A percentile compares a stretch with the other conserved stretches of the same genome.
phyloP scores from a whole-genome alignment of 2,888 invertebrate genomes.

The Crepidodera aurea region DNA sequence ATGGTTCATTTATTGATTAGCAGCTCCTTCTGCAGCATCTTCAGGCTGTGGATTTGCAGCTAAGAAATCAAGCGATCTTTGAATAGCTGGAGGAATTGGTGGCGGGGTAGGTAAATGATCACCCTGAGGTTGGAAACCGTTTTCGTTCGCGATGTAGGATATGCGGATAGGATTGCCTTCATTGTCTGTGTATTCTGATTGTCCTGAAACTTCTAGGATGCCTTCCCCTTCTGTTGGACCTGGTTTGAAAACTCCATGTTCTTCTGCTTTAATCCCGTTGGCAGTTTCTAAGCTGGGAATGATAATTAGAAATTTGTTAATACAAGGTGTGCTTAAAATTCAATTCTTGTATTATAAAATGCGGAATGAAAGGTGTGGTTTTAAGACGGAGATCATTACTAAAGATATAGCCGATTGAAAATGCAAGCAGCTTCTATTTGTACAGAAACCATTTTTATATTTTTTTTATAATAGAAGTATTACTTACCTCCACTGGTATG shows the following conservation, averaged over 20 bases:
- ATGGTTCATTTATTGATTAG: background rate
- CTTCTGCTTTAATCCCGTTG: conserved; percentile 76
- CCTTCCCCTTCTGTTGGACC: conserved; percentile 72
- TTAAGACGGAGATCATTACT: too few species aligned
- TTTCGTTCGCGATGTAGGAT: conserved; percentile 76
- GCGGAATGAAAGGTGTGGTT: too few species aligned
- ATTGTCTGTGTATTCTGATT: conserved; percentile 69
- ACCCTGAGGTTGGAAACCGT: conserved; percentile 70
- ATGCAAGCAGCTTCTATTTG: too few species aligned
- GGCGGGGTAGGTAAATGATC: conserved; percentile 83
- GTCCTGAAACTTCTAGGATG: conserved; percentile 65
- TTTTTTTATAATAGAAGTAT: too few species aligned
- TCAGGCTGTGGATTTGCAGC: conserved; percentile 37
- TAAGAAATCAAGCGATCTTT: conserved; percentile 67
- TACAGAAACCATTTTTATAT: too few species aligned
- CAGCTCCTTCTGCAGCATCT: conserved; percentile 56
- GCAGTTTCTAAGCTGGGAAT: conserved; percentile 72
- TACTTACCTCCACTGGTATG: conserved; percentile 58
- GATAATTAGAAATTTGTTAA: background rate
- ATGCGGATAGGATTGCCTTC: conserved; percentile 73
- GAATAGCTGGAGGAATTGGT: conserved; percentile 79
- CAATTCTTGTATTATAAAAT: too few species aligned
- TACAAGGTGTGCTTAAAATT: too few species aligned
- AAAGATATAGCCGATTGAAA: too few species aligned
- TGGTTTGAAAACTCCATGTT: conserved; percentile 75